Conservation (phyloP, 2,113 vertebrate species). For the Apodemus speciosus region DNA sequence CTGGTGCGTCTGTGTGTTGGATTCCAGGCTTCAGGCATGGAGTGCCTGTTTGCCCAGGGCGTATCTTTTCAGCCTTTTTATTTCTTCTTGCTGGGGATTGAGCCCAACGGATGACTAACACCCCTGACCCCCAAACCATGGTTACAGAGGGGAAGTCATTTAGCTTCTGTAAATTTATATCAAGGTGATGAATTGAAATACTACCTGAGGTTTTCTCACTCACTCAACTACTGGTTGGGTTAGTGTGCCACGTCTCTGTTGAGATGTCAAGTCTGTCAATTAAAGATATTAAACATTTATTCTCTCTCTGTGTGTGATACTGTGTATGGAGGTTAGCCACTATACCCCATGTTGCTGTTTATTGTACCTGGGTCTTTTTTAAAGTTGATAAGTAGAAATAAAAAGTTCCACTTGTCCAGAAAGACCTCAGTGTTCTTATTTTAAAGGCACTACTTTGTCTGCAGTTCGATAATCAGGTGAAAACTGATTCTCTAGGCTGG, state of each 20-base stretch:
- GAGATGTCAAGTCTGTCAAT: constrained; percentile 6
- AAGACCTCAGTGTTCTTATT: not conserved
- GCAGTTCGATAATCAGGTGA: constrained; percentile 16
- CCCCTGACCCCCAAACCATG: not conserved
- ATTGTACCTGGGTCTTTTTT: not conserved
- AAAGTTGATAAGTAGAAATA: constrained; percentile 16
- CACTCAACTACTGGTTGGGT: not conserved
- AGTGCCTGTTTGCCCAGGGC: not conserved
- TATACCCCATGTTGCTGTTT: not conserved
- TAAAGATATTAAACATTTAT: not conserved
- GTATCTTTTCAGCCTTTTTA: not conserved
- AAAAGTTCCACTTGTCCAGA: not conserved
- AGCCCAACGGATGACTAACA: not conserved
- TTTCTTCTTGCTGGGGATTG: not conserved
- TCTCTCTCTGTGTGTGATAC: not conserved
- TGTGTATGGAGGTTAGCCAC: not conserved
- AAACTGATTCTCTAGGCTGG: not conserved
- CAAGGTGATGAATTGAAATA: constrained; percentile 4
- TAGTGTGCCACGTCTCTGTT: not conserved
- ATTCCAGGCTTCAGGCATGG: too few species aligned
- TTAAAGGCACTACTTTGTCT: not conserved
- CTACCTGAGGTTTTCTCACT: constrained; percentile 34
- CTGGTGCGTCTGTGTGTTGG: not conserved
- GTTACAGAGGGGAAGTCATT: not conserved
- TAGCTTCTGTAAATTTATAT: not conserved